Base-by-base conservation (phyloP, 2,888 invertebrate genomes). In the Chymomyza amoena region DNA sequence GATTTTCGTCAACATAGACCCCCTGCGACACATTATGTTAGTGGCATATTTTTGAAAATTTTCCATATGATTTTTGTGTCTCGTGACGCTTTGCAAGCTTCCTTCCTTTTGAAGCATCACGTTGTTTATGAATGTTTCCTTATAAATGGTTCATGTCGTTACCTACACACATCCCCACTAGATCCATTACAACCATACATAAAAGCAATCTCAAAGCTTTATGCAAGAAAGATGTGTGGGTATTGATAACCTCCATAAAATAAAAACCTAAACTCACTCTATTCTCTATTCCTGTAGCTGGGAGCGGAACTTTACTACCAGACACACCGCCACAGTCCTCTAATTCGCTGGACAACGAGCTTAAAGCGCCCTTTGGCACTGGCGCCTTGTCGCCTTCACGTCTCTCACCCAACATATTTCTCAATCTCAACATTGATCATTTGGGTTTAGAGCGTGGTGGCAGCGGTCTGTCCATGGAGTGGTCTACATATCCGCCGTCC, bases 361-460 rank as follows among this genome's bases (percentile, higher is more conserved):
- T 90, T 2, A 92, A 91, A 73, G 86, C 89, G 5, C 86, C 89
- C 1, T 87, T 80, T 6, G 81, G 79, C 25, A 68, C 75, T 16
- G 86, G 84, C 13, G 76, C 87, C 25, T 64, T 91, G 56, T 91
- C 92, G 32, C 92, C 92, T 2, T 90, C 90, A 9, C 87, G 91
- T 3, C 78, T 92, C 18, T 92, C 92, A 15, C 92, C 92, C 1
- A 92, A 92, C 66, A 90, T 92, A 18, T 92, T 92, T 66, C 85
- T 92, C 16, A 91, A 92, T 77, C 88, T 92, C 6, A 92, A 92
- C 78, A 91, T 92, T 45, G 92, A 92, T 77, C 90, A 90, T 62
- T 81, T 91, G 79, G 90, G 90, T 3, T 76, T 92, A 63, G 92
- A 92, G 45, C 88, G 92, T 15, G 90, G 88, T 20, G 90, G 90